These are phyloP conservation scores for Xenopus petersii DNA, from an alignment of 2,797 vertebrate species.

Conservation along the genomic window DNA sequence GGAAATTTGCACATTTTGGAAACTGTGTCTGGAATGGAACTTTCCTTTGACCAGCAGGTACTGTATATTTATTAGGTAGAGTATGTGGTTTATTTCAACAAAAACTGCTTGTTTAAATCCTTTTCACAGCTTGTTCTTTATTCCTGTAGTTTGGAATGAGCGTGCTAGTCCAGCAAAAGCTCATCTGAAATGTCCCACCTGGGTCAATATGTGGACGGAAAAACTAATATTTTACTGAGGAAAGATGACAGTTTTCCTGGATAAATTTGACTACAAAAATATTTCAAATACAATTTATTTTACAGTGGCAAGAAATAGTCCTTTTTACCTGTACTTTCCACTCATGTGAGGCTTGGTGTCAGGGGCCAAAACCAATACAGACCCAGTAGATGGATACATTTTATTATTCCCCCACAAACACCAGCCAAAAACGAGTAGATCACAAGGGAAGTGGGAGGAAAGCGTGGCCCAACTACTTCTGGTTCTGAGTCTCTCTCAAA, in stretches of 20 bases:
- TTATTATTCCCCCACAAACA: too few relatives aligned
- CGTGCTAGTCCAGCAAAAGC: conserved; percentile 21
- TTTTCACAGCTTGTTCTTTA: conserved; percentile 21
- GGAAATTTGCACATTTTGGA: neutral
- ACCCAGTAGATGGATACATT: too few relatives aligned
- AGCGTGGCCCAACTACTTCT: too few relatives aligned
- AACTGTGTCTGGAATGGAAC: neutral
- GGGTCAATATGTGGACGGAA: conserved; percentile 42
- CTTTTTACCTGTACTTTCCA: too few relatives aligned
- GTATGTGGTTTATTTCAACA: neutral
- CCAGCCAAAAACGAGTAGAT: too few relatives aligned
- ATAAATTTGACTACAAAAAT: too few relatives aligned
- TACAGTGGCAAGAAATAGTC: too few relatives aligned
- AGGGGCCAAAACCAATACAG: too few relatives aligned
- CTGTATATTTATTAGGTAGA: neutral
- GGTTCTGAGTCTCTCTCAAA: too few relatives aligned
- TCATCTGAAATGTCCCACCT: conserved; percentile 37
- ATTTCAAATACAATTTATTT: too few relatives aligned
- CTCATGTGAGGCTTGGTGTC: too few relatives aligned
- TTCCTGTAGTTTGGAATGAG: conserved; percentile 22
- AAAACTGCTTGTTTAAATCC: conserved; percentile 7
- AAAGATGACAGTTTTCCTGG: conserved; percentile 37
- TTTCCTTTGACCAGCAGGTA: conserved; percentile 2
- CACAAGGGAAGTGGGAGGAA: too few relatives aligned
- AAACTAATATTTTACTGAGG: conserved; percentile 36